phyloP scores from a whole-genome alignment of 1,140 invertebrate species.

The Drosophila orena region DNA sequence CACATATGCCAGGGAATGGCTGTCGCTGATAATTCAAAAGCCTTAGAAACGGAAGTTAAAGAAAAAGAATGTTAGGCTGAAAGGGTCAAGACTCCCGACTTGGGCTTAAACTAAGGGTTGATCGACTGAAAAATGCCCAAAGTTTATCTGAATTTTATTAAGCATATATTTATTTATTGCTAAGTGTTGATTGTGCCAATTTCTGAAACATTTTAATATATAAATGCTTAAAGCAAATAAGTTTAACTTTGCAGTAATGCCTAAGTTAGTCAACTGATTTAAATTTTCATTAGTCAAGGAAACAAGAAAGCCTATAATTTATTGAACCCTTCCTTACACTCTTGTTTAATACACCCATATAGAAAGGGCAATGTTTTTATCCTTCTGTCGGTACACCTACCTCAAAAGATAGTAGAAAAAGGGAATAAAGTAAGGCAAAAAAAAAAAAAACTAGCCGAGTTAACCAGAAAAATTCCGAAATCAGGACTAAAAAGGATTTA shows the following conservation, averaged over 20 bases:
- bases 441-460: background rate
- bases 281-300: background rate
- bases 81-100: slow-evolving; percentile 31
- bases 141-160: no score
- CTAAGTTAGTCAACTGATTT: no score
- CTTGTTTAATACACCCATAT: background rate
- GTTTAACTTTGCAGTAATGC: no score
- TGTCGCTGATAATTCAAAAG: slow-evolving; percentile 6
- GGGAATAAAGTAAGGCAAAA: background rate
- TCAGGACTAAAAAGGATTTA: slow-evolving; percentile 64
- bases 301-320: background rate
- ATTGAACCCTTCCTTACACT: background rate
- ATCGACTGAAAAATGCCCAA: no score
- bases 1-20: slow-evolving; percentile 60
- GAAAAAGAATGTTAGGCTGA: slow-evolving; percentile 56
- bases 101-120: background rate
- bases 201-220: no score
- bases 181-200: no score
- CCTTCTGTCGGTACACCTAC: slow-evolving; percentile 1
- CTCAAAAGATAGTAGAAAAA: background rate
- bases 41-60: slow-evolving; percentile 48
- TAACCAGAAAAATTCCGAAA: slow-evolving; percentile 52
- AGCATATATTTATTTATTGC: no score
- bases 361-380: slow-evolving; percentile 6
- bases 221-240: no score